Conservation (phyloP, 2,113 vertebrate species). For the Pampusana beccarii region DNA sequence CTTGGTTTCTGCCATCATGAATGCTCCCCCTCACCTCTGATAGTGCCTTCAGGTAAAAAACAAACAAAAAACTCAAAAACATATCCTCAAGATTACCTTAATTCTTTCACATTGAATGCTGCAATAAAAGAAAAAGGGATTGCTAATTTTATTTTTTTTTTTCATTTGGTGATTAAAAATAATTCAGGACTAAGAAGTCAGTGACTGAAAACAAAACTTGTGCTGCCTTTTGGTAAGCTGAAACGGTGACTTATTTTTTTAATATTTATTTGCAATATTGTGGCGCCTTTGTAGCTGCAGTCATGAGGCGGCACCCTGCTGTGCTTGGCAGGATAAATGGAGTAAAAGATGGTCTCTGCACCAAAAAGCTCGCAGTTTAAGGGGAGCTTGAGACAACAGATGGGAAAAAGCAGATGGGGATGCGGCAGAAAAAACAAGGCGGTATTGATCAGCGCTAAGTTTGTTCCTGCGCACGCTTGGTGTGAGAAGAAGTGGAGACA, state of each 20-base stretch:
- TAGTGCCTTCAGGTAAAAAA: neutral
- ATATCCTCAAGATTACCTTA: neutral
- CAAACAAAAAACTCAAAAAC: neutral
- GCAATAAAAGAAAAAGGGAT: neutral
- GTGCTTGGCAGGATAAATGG: slow-evolving; percentile 23
- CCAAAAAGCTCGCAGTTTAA: neutral
- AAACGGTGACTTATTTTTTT: neutral
- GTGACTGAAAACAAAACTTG: neutral
- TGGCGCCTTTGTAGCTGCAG: slow-evolving; percentile 2
- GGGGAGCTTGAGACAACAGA: slow-evolving; percentile 58
- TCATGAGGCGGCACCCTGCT: neutral
- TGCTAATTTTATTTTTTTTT: neutral
- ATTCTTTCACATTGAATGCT: neutral
- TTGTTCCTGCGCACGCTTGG: neutral
- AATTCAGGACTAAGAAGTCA: neutral
- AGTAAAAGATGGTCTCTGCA: slow-evolving; percentile 14
- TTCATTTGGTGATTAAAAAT: neutral
- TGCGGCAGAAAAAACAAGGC: neutral
- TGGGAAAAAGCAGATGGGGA: slow-evolving; percentile 68
- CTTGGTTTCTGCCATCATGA: neutral
- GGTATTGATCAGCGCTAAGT: neutral
- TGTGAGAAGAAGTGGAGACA: neutral
- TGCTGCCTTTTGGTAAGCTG: neutral
- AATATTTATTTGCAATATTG: slow-evolving; percentile 20
- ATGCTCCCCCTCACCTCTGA: neutral